These are phyloP conservation scores for Plebejus melissa DNA, from an alignment of 2,888 invertebrate species.

Conservation along the genomic window DNA sequence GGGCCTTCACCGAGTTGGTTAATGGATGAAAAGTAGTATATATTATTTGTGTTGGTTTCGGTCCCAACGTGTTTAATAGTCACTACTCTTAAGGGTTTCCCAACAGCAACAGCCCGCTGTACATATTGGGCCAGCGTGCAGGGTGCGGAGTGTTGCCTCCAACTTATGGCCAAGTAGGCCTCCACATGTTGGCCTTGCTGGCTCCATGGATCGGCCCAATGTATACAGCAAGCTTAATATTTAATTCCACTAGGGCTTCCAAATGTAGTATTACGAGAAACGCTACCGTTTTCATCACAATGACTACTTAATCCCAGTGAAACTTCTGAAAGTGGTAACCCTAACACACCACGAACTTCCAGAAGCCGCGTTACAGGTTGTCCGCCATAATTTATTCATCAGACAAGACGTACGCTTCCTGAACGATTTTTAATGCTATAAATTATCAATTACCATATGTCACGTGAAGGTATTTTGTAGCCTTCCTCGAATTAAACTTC, in stretches of 20 bases:
- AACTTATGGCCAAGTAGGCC: too few species aligned
- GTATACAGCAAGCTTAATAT: too few species aligned
- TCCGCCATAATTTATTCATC: constrained; percentile 25
- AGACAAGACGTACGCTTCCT: constrained; percentile 25
- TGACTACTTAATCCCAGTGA: neutral
- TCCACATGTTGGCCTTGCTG: too few species aligned
- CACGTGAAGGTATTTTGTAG: constrained; percentile 1
- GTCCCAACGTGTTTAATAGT: too few species aligned
- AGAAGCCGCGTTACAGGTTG: constrained; percentile 26
- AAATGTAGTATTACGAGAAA: neutral
- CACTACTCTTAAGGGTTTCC: too few species aligned
- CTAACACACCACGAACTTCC: constrained; percentile 3
- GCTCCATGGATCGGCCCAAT: too few species aligned
- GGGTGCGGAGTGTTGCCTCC: too few species aligned
- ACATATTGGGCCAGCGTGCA: too few species aligned
- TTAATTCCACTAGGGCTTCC: neutral
- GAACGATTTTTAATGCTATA: constrained; percentile 26
- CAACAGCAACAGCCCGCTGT: too few species aligned
- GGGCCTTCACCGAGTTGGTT: too few species aligned
- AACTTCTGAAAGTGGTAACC: neutral
- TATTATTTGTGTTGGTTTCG: too few species aligned
- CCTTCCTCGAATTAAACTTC: constrained; percentile 10
- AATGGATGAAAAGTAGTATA: too few species aligned
- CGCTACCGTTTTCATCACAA: neutral
- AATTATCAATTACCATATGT: constrained; percentile 22